Evolutionary conservation across 2,113 vertebrate species (phyloP).

Genomic region (Mustela nigripes): DNA sequence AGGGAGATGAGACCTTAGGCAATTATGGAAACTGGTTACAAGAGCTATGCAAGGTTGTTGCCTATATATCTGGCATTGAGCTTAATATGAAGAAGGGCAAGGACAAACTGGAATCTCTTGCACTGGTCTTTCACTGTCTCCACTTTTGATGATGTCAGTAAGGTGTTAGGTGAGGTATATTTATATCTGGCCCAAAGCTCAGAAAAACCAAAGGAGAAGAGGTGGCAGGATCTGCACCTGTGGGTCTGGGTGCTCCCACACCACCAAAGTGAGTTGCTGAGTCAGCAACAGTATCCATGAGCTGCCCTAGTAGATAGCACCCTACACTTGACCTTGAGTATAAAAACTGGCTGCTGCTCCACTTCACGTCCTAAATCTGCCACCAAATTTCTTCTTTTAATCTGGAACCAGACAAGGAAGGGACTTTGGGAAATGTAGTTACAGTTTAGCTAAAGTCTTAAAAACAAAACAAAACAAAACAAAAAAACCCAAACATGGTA

Average conservation of each 20-base stretch:
- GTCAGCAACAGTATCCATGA: background rate
- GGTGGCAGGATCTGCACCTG: background rate
- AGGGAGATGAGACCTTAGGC: background rate
- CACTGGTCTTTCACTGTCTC: background rate
- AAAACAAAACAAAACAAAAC: too few relatives aligned
- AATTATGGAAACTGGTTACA: background rate
- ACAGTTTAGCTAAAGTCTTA: background rate
- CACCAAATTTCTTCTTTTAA: background rate
- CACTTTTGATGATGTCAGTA: background rate
- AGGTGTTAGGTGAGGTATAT: too few relatives aligned
- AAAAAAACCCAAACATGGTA: background rate
- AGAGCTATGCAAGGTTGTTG: background rate
- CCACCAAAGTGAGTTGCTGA: background rate
- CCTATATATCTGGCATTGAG: background rate
- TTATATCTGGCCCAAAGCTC: background rate
- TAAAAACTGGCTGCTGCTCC: too few relatives aligned
- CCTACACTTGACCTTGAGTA: background rate
- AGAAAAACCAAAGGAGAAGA: background rate
- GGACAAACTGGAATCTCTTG: background rate
- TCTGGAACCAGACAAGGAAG: background rate
- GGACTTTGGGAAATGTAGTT: background rate
- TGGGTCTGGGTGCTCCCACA: background rate
- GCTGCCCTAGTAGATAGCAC: too few relatives aligned
- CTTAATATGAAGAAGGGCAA: background rate
- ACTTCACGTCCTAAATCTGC: background rate